phyloP scores from a whole-genome alignment of 2,888 invertebrate genomes.

The Oligia latruncula region DNA sequence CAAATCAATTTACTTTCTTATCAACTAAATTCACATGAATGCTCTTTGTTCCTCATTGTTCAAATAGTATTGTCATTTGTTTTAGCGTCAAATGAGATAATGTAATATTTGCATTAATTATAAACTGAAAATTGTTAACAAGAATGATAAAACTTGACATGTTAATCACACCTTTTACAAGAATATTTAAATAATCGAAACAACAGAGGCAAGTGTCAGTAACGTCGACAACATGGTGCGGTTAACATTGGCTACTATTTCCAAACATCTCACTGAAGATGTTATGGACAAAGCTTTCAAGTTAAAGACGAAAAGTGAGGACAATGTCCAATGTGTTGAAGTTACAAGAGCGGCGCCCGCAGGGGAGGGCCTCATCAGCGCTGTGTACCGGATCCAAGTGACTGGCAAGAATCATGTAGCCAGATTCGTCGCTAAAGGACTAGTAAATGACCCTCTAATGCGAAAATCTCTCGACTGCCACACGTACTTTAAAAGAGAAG shows the following conservation, averaged over 20 bases:
- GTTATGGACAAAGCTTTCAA: constrained; percentile 73
- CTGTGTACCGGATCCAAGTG: constrained; percentile 75
- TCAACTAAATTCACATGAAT: constrained; percentile 16
- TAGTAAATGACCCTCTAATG: constrained; percentile 69
- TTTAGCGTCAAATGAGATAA: constrained; percentile 25
- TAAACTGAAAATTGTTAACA: constrained; percentile 41
- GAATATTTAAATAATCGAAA: constrained; percentile 57
- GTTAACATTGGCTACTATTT: constrained; percentile 71
- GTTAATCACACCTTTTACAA: constrained; percentile 42
- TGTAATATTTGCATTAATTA: constrained; percentile 4
- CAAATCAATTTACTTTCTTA: constrained; percentile 40
- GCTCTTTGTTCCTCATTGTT: constrained; percentile 37
- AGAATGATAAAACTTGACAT: constrained; percentile 56
- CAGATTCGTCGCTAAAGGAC: constrained; percentile 75
- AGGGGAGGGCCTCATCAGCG: constrained; percentile 77
- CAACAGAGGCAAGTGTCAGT: constrained; percentile 23
- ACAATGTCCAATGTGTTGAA: constrained; percentile 67
- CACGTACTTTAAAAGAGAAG: constrained; percentile 74
- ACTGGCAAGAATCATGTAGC: constrained; percentile 64
- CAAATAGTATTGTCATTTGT: constrained; percentile 54
- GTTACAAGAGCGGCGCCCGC: constrained; percentile 73
- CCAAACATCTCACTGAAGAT: constrained; percentile 71
- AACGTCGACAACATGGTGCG: constrained; percentile 67
- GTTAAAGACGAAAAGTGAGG: constrained; percentile 72
- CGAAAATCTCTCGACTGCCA: constrained; percentile 69